Evolutionary conservation across 2,797 vertebrate species (phyloP).

Genomic region (Gorsachius magnificus): DNA sequence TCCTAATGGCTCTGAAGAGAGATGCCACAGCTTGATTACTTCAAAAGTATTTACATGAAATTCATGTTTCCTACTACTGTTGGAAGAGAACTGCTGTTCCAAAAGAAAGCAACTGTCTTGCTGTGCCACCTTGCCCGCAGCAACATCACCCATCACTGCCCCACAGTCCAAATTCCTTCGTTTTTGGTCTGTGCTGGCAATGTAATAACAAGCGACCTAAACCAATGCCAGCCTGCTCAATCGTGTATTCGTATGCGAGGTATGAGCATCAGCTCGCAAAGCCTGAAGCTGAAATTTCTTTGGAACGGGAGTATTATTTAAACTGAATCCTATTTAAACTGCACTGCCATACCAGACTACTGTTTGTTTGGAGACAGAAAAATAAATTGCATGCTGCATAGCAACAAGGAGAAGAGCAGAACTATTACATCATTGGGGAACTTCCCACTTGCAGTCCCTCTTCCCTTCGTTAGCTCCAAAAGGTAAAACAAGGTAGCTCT

Average conservation of each 20-base stretch:
- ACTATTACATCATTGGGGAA: neutral
- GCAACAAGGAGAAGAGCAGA: neutral
- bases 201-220: neutral
- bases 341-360: neutral
- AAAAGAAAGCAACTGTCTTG: neutral
- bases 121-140: neutral
- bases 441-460: neutral
- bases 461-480: neutral
- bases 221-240: neutral
- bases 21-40: neutral
- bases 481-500: neutral
- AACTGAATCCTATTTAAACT: neutral
- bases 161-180: neutral
- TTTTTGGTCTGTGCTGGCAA: neutral
- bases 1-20: neutral
- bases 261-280: neutral
- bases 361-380: neutral
- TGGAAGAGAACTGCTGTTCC: neutral
- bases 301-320: neutral
- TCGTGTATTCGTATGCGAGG: neutral
- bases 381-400: neutral
- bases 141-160: neutral
- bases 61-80: neutral
- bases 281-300: neutral
- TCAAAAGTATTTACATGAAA: neutral